Conservation (phyloP, 2,797 vertebrate genomes). For the Remorina albescens region DNA sequence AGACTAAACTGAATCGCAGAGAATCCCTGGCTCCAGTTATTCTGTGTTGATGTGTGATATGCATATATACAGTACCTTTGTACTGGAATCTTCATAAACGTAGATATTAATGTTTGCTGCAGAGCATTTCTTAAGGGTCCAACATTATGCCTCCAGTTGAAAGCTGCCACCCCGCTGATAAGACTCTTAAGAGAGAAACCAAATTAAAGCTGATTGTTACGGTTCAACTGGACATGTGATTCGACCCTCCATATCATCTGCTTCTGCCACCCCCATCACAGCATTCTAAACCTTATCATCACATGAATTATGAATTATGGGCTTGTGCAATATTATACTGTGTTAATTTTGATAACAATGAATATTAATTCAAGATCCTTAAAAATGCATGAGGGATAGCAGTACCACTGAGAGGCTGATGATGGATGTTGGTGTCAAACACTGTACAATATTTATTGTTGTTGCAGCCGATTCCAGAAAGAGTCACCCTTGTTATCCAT, state of each 20-base stretch:
- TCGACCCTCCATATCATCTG: slow-evolving; percentile 57
- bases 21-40: slow-evolving; percentile 5
- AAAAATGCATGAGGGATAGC: slow-evolving; percentile 71
- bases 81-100: slow-evolving; percentile 24
- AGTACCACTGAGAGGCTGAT: slow-evolving; percentile 49
- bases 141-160: slow-evolving; percentile 45
- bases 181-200: slow-evolving; percentile 60
- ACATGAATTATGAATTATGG: slow-evolving; percentile 85
- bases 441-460: slow-evolving; percentile 72
- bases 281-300: slow-evolving; percentile 64
- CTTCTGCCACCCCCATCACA: slow-evolving; percentile 64
- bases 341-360: slow-evolving; percentile 78
- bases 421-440: slow-evolving; percentile 67
- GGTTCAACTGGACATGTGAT: slow-evolving; percentile 68
- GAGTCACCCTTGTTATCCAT: slow-evolving; percentile 44
- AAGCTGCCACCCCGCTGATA: slow-evolving; percentile 64
- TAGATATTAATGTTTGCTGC: slow-evolving; percentile 49
- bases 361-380: slow-evolving; percentile 73
- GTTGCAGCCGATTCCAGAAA: slow-evolving; percentile 46
- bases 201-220: slow-evolving; percentile 79
- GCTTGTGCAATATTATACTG: slow-evolving; percentile 85
- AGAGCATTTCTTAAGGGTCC: slow-evolving; percentile 43
- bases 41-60: slow-evolving; percentile 29
- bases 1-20: slow-evolving; percentile 28
- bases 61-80: slow-evolving; percentile 33